phyloP scores from a whole-genome alignment of 2,888 invertebrate species.

The Cosmia pyralina region DNA sequence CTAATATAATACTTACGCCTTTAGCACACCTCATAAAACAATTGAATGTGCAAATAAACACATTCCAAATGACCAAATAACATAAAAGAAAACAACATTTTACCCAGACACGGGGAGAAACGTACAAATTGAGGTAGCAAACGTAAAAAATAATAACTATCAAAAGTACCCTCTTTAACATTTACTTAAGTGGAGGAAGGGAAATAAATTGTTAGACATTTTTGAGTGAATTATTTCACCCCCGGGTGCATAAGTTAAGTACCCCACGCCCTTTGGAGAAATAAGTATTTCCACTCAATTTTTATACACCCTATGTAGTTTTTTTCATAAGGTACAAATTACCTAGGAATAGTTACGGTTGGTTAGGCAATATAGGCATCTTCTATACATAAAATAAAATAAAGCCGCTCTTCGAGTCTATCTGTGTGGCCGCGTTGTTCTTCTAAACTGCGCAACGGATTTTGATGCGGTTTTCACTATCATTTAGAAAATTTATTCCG shows the following conservation, averaged over 20 bases:
- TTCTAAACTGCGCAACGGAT: too few species aligned
- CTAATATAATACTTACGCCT: neutral
- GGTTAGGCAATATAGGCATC: too few species aligned
- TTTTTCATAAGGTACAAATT: constrained; percentile 26
- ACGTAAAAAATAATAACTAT: constrained; percentile 66
- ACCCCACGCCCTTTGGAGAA: constrained; percentile 68
- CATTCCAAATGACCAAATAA: constrained; percentile 46
- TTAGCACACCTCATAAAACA: constrained; percentile 41
- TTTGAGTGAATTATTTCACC: constrained; percentile 77
- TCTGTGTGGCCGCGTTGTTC: too few species aligned
- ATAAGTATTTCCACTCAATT: constrained; percentile 58
- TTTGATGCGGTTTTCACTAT: too few species aligned
- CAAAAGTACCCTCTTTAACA: constrained; percentile 71
- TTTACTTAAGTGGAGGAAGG: constrained; percentile 68
- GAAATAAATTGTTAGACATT: constrained; percentile 77
- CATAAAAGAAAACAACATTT: constrained; percentile 51
- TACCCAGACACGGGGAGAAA: constrained; percentile 31
- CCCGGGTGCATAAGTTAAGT: constrained; percentile 76
- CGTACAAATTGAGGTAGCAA: constrained; percentile 54
- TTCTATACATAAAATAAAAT: too few species aligned
- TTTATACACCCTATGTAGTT: constrained; percentile 37
- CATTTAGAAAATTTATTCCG: too few species aligned
- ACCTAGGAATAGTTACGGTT: neutral
- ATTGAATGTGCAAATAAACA: constrained; percentile 43
- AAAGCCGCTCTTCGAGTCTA: too few species aligned